A percentile compares a stretch with the other conserved stretches of the same genome.
Evolutionary conservation across 2,113 vertebrate species (phyloP).

Genomic region (Osmerus mordax): DNA sequence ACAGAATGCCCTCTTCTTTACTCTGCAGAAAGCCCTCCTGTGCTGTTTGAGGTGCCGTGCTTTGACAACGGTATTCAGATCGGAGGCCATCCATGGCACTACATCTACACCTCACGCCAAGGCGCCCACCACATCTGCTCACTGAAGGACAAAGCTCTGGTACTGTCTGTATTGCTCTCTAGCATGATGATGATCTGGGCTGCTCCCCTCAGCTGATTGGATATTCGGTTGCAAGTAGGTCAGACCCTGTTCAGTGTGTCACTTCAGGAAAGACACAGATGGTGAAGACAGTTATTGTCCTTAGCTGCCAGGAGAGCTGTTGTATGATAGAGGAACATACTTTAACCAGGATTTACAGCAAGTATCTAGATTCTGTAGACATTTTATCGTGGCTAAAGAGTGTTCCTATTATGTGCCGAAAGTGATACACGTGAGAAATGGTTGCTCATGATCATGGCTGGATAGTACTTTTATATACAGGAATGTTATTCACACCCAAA

Average conservation of each 20-base stretch:
- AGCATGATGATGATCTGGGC: not conserved
- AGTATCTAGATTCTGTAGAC: too few species aligned
- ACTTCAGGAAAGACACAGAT: constrained; percentile 32
- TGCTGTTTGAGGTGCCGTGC: constrained; percentile 88
- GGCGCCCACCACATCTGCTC: constrained; percentile 91
- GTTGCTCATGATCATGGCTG: too few species aligned
- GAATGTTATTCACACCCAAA: too few species aligned
- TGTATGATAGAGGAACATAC: not conserved
- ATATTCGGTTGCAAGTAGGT: constrained; percentile 11
- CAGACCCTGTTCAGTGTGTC: constrained; percentile 27
- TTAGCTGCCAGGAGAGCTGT: constrained; percentile 18
- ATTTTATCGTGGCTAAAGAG: too few species aligned
- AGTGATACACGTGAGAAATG: too few species aligned
- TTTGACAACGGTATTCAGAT: constrained; percentile 89
- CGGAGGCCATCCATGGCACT: constrained; percentile 95
- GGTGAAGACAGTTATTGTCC: constrained; percentile 48
- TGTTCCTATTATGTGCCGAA: too few species aligned
- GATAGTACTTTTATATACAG: too few species aligned
- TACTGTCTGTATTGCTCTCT: constrained; percentile 59
- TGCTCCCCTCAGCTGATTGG: not conserved
- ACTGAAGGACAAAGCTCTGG: constrained; percentile 83
- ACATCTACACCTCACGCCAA: constrained; percentile 90
- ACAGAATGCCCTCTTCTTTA: too few species aligned
- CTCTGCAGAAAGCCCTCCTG: constrained; percentile 59
- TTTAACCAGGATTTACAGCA: not conserved